Base-by-base conservation (phyloP, 30 jellyfish, hydroid and myxozoan species). In the Morbakka virulenta region DNA sequence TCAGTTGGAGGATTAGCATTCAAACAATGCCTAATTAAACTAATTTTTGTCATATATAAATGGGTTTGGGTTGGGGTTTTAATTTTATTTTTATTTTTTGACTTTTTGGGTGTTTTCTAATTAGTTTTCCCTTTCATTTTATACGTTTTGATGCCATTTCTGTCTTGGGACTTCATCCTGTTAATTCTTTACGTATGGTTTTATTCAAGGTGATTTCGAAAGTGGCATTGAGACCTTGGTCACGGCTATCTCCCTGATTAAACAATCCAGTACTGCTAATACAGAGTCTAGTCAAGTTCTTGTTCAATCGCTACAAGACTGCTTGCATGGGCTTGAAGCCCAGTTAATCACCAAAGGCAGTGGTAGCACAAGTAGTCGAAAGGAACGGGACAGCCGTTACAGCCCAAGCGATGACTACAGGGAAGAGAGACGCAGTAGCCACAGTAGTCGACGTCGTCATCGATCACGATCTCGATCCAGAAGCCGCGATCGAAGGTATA, bases 311-410 rank as follows among this genome's bases (percentile, higher is more conserved):
- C 80, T 92, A 48, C 98, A 92, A 77, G 98, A 92, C 73, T 92
- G 98, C 52, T 87, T 92, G 24, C 98, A 92, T 62, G 88, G 96
- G n/a, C 76, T 92, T n/a, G 98, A 92, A 72, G 98, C 97, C 0
- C 98, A 85, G 80, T 68, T 92, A 73, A 94, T 92, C 69, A 89
- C 95, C 62, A 85, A 75, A 63, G 95, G 95, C 50, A n/a, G n/a
- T n/a, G n/a, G n/a, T n/a, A 79, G 84, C 65, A 62, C 85, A 33
- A 95, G 90, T 4, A 50, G 96, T 4, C 93, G 75, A 41, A 72
- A 94, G 17, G 81, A 69, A 50, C 28, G 87, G n/a, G 98, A 92
- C 27, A 83, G 72, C 30, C 33, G 74, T 3, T 79, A 85, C 32
- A 84, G 95, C 64, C 95, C 95, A 2, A 52, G 77, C 0, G 91